These are phyloP conservation scores for Nicator chloris DNA, from an alignment of 2,113 vertebrate species.

Conservation along the genomic window DNA sequence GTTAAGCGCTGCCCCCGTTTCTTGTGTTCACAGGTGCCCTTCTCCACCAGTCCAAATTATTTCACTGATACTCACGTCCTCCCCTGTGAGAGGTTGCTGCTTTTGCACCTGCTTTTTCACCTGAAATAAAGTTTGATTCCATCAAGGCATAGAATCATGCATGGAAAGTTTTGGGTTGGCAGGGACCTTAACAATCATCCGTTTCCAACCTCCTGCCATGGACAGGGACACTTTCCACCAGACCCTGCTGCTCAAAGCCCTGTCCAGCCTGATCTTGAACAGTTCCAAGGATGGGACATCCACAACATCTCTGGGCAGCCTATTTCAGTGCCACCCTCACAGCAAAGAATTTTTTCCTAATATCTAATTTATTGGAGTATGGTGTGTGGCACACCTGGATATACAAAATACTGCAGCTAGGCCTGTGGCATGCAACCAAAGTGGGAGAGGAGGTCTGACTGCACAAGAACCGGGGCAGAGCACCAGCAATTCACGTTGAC, in stretches of 20 bases:
- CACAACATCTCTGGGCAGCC: accelerated
- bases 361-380: background rate
- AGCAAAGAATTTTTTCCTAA: background rate
- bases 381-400: background rate
- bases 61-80: background rate
- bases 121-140: background rate
- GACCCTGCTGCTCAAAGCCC: accelerated
- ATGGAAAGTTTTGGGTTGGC: background rate
- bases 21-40: background rate
- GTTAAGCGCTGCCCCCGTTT: accelerated
- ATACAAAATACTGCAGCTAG: background rate
- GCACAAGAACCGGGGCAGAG: accelerated
- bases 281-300: background rate
- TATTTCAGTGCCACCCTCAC: background rate
- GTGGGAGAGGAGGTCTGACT: background rate
- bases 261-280: background rate
- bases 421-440: accelerated
- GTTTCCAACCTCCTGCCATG: background rate
- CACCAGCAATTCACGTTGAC: accelerated
- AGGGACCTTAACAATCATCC: background rate
- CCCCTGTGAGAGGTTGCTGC: background rate
- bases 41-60: background rate
- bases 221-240: background rate
- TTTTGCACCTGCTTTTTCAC: background rate
- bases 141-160: background rate